A percentile compares a stretch with the other conserved stretches of the same genome.
Evolutionary conservation across 2,113 vertebrate species (phyloP).

Genomic region (Capreolus pygargus): DNA sequence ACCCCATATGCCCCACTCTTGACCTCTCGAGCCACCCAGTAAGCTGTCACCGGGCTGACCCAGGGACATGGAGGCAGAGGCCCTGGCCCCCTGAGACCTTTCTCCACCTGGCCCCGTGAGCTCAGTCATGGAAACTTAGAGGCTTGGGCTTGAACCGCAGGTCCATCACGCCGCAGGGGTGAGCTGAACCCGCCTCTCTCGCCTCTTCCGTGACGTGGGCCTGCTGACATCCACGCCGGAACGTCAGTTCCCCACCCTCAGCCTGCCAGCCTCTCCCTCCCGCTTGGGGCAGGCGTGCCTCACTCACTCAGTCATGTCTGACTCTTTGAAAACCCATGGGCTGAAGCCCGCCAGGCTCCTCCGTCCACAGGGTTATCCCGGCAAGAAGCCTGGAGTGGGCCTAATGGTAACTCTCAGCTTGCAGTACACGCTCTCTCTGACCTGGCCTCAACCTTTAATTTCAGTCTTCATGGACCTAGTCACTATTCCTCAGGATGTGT

Average conservation of each 20-base stretch:
- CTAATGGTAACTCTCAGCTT: too few relatives aligned
- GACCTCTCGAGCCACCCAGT: not conserved
- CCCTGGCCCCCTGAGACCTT: not conserved
- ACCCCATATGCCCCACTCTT: not conserved
- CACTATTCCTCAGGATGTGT: not conserved
- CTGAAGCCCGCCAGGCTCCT: not conserved
- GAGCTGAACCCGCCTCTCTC: not conserved
- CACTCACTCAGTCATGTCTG: not conserved
- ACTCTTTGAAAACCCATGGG: not conserved
- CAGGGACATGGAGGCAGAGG: not conserved
- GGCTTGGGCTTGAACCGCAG: fast-evolving
- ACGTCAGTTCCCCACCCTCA: too few relatives aligned
- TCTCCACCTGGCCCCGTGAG: not conserved
- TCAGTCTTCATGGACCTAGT: not conserved
- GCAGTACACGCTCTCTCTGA: not conserved
- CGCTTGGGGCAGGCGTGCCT: not conserved
- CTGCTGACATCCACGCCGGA: too few relatives aligned
- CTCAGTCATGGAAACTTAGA: not conserved
- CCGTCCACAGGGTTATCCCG: not conserved
- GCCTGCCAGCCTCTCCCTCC: not conserved
- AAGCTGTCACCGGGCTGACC: fast-evolving
- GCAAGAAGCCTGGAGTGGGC: not conserved
- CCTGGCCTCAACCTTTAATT: not conserved
- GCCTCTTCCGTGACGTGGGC: not conserved
- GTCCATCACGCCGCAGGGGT: fast-evolving